Conservation (phyloP, 2,888 invertebrate species). For the Lordiphosa andalusiaca region DNA sequence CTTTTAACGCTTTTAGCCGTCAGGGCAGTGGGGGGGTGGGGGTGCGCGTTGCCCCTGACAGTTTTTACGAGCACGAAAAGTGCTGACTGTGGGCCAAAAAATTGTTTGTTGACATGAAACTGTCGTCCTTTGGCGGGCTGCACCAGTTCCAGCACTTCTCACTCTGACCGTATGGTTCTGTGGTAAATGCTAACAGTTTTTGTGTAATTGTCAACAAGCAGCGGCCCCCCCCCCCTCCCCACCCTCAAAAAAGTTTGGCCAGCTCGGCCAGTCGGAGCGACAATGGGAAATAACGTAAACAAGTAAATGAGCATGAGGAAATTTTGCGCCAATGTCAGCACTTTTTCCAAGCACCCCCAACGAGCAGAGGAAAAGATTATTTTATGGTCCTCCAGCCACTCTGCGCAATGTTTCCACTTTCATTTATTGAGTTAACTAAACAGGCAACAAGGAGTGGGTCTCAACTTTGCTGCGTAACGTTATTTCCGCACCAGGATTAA, state of each 20-base stretch:
- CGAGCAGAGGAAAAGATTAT: slow-evolving; percentile 44
- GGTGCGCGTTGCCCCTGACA: slow-evolving; percentile 10
- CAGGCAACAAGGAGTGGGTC: slow-evolving; percentile 35
- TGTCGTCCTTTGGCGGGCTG: slow-evolving; percentile 40
- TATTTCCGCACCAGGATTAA: slow-evolving; percentile 64
- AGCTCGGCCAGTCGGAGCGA: slow-evolving; percentile 22
- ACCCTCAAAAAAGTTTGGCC: slow-evolving; percentile 1
- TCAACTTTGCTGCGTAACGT: slow-evolving; percentile 42
- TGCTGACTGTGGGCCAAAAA: slow-evolving; percentile 66
- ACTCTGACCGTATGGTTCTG: slow-evolving; percentile 55
- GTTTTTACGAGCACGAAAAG: slow-evolving; percentile 67
- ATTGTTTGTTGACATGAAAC: slow-evolving; percentile 65
- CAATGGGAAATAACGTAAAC: slow-evolving; percentile 65
- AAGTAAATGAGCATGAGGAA: slow-evolving; percentile 60
- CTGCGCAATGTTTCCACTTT: slow-evolving; percentile 38
- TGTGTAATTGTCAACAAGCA: slow-evolving; percentile 67
- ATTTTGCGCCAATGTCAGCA: slow-evolving; percentile 64
- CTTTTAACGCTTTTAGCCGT: slow-evolving; percentile 62
- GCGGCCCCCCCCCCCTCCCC: slow-evolving; percentile 1
- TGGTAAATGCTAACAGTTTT: slow-evolving; percentile 71
- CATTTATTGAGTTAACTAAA: slow-evolving; percentile 69
- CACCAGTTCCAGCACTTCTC: slow-evolving; percentile 13
- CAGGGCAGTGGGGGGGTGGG: not conserved
- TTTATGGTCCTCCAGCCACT: slow-evolving; percentile 29
- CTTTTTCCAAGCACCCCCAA: slow-evolving; percentile 33